Base-by-base conservation (phyloP, 2,797 vertebrate species). In the Kryptopterus vitreolus region DNA sequence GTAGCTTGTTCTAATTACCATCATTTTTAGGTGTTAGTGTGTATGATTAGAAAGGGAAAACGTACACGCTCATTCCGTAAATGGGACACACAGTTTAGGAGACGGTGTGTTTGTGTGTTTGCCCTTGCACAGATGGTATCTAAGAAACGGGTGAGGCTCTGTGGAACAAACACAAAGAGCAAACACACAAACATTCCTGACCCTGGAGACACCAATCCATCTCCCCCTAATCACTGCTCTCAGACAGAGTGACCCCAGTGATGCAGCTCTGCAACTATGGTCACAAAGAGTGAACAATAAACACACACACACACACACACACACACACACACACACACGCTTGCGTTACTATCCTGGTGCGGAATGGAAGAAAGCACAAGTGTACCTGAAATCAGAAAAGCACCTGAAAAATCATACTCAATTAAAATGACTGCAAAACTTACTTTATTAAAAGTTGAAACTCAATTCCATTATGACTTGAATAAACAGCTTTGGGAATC, bases 151-250 rank as follows among this genome's bases (percentile, higher is more conserved):
- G 20, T 69, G 80, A 63, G 78, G 76, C 87, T 87, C 87, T 91
- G 89, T 87, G 91, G 84, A 87, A 86, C 92, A 93, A 94, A 94
- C 92, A 92, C 82, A 81, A 84, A 93, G 92, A 90, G 90, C 90
- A 93, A 94, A 94, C 92, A 94, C 89, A 91, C 91, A 92, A 93
- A 92, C 91, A 92, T 89, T 80, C 78, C 88, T 90, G 91, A 93
- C 92, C 90, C 90, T 89, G 15, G 84, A 90, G 88, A 90, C 89
- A 86, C 80, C 91, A 84, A 93, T 93, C 89, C 91, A 92, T 94
- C 92, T 93, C 87, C 90, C 89, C 92, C 88, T 89, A 89, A 91
- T 90, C 89, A 88, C 76, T 85, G 0, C 43, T 87, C 89, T 85
- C 87, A 91, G 92, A 81, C 29, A 79, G 38, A 55, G 61, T 86